Evolutionary conservation across 2,888 invertebrate genomes (phyloP).

Genomic region (Lepeophtheirus nordmannii): DNA sequence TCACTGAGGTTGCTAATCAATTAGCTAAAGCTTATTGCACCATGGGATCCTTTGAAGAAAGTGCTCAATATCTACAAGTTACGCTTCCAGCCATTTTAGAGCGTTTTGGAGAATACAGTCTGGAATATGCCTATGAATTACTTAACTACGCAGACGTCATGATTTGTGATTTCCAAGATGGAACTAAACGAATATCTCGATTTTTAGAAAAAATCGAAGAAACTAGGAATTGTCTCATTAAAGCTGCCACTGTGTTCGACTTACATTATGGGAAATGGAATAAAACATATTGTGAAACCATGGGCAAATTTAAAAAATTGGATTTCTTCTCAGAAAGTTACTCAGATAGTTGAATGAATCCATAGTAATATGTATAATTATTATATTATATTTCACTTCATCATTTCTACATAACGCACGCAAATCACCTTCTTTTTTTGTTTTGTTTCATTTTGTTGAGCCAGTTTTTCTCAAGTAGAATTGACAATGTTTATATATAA

Average conservation of each 20-base stretch:
- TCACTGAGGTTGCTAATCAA: conserved; percentile 38
- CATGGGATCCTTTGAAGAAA: conserved; percentile 37
- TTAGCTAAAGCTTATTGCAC: conserved; percentile 41
- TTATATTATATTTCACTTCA: no score
- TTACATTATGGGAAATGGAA: conserved; percentile 44
- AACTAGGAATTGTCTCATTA: conserved; percentile 39
- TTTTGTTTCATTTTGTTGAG: no score
- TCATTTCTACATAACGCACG: no score
- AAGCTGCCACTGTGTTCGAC: conserved; percentile 40
- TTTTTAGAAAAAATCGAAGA: conserved; percentile 40
- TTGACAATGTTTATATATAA: no score
- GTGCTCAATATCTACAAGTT: conserved; percentile 39
- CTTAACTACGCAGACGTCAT: conserved; percentile 48
- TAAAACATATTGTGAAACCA: conserved; percentile 34
- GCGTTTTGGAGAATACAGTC: conserved; percentile 47
- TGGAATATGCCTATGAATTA: conserved; percentile 49
- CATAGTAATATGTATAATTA: no score
- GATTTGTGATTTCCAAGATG: conserved; percentile 37
- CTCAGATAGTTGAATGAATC: no score
- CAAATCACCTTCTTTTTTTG: no score
- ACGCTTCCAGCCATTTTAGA: conserved; percentile 44
- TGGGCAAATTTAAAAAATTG: background rate
- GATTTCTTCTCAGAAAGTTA: background rate
- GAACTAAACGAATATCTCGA: conserved; percentile 19
- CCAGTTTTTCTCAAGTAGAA: no score